Base-by-base conservation (phyloP, 2,888 invertebrate genomes). In the Aethes cnicana region DNA sequence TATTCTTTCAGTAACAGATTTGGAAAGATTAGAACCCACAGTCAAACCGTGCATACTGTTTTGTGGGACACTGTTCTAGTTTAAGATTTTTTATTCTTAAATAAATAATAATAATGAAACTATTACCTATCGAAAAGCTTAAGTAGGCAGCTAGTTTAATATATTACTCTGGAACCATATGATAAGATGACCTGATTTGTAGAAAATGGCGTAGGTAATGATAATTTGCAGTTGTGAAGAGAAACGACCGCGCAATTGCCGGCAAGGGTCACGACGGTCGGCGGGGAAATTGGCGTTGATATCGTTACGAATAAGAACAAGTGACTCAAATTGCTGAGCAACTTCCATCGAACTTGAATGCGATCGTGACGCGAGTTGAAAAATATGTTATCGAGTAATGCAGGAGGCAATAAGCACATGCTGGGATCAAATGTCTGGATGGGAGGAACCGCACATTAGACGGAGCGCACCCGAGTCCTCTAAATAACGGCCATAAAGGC, bases 281-380 rank as follows among this genome's bases (percentile, higher is more conserved):
- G 30, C 32, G 12, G 41, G 32, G 25, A 48, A 41, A 41, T 41
- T 39, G 39, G 9, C 8, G 47, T 25, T 32, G 32, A 25, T 48
- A 33, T 48, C 32, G 32, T 48, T 33, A 25, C 33, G 18, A 44
- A 28, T 28, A 28, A 36, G 36, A 50, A 43, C 43, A 50, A 50
- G 50, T 30, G 36, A 50, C 43, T 37, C 36, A 50, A 50, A 50
- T 50, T 53, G 52, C 46, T 39, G 32, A 41, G 46, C 26, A 53
- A 52, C 23, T 52, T 39, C 20, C 30, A 37, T 23, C 11, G 6
- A 52, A 46, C 37, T 33, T 36, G 28, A 30, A 43, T 43, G 30
- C 14, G 12, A 44, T 50, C 37, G 43, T 30, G 43, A 36, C 36
- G 30, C 28, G 36, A 14, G 30, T 36, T 36, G 30, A 36, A 9